Conservation (phyloP, 2,113 vertebrate species). For the Fulica atra region DNA sequence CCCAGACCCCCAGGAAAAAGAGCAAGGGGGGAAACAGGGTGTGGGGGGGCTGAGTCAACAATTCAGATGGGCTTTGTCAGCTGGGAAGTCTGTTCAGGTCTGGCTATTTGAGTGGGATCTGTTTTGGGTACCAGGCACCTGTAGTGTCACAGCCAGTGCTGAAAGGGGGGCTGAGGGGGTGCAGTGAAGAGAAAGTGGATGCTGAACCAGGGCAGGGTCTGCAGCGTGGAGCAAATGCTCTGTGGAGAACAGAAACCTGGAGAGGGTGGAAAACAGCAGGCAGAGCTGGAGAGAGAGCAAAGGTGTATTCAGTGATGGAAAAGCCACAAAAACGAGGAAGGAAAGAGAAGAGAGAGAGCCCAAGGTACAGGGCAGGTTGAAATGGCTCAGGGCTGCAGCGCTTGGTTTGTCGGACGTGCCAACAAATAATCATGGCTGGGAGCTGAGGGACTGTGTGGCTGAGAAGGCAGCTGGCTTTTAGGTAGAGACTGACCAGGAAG, state of each 20-base stretch:
- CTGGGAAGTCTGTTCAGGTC: background rate
- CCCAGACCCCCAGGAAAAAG: slow-evolving; percentile 3
- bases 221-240: accelerated
- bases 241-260: background rate
- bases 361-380: accelerated
- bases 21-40: background rate
- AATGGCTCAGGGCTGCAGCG: background rate
- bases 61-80: background rate
- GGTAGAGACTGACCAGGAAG: background rate
- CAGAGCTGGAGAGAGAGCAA: background rate
- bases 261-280: background rate
- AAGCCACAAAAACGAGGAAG: background rate
- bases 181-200: background rate
- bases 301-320: accelerated
- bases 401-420: accelerated
- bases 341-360: background rate
- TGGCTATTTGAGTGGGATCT: background rate
- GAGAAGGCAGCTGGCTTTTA: background rate
- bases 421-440: background rate
- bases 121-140: background rate
- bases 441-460: accelerated
- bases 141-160: background rate
- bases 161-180: background rate
- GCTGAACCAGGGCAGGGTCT: background rate
- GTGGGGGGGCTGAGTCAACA: background rate